Evolutionary conservation across 2,113 vertebrate species (phyloP).

Genomic region (Martes martes): DNA sequence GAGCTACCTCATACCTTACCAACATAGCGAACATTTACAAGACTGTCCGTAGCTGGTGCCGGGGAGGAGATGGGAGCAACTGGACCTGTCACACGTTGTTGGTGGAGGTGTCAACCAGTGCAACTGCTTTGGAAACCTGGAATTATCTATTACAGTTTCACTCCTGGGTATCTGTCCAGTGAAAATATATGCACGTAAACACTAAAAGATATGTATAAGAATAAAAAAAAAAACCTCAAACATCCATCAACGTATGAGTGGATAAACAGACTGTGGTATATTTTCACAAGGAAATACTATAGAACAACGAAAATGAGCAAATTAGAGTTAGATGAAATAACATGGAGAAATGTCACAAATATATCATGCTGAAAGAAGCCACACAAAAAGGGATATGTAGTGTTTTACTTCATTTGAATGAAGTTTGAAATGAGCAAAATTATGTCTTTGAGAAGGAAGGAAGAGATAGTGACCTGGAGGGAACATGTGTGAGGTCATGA

Average conservation of each 20-base stretch:
- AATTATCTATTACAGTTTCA: background rate
- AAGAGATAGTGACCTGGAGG: background rate
- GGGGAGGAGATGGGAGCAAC: background rate
- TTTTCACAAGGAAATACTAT: background rate
- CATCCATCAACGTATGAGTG: background rate
- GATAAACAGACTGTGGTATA: background rate
- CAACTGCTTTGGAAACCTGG: background rate
- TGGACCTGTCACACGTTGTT: background rate
- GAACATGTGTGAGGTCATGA: background rate
- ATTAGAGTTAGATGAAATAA: background rate
- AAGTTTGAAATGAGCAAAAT: background rate
- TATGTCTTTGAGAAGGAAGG: background rate
- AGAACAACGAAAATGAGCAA: background rate
- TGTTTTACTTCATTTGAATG: background rate
- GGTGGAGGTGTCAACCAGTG: background rate
- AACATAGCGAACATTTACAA: background rate
- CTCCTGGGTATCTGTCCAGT: background rate
- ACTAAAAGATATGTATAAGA: background rate
- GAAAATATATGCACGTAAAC: background rate
- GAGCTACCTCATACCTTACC: background rate
- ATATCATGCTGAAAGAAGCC: background rate
- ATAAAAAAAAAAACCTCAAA: background rate
- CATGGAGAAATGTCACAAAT: background rate
- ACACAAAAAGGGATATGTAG: background rate
- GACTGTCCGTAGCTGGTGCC: background rate